phyloP scores from a whole-genome alignment of 2,888 invertebrate species.

The Erebia palarica region DNA sequence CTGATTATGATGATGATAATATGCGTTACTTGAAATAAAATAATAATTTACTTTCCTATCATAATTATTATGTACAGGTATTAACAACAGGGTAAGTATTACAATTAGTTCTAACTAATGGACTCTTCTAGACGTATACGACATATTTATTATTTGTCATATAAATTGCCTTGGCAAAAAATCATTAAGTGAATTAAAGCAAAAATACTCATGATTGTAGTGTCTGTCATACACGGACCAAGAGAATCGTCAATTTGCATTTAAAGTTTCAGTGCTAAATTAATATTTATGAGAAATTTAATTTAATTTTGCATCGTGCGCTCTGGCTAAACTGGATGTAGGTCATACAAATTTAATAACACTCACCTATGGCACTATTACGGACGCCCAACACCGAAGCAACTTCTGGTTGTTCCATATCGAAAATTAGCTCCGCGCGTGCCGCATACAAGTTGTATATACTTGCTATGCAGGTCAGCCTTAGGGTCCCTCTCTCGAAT shows the following conservation, averaged over 20 bases:
- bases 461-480: conserved; percentile 85
- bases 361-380: conserved; percentile 82
- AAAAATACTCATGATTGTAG: background rate
- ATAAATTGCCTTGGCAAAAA: background rate
- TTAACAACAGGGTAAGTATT: too few relatives aligned
- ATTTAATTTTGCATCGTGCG: conserved; percentile 9
- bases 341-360: conserved; percentile 36
- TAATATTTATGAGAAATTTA: conserved; percentile 12
- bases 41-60: too few relatives aligned
- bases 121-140: too few relatives aligned
- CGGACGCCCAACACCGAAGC: conserved; percentile 88
- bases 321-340: conserved; percentile 11
- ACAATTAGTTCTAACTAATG: too few relatives aligned
- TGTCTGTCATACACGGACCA: conserved; percentile 8
- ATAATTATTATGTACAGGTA: too few relatives aligned
- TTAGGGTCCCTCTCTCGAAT: conserved; percentile 85
- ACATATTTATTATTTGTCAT: too few relatives aligned
- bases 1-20: too few relatives aligned
- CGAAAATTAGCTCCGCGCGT: conserved; percentile 84
- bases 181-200: background rate
- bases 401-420: conserved; percentile 88
- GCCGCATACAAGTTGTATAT: conserved; percentile 86
- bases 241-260: conserved; percentile 15
- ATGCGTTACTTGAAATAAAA: too few relatives aligned
- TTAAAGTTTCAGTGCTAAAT: conserved; percentile 13